Evolutionary conservation across 2,113 vertebrate species (phyloP).

Genomic region (Cyrtonyx montezumae): DNA sequence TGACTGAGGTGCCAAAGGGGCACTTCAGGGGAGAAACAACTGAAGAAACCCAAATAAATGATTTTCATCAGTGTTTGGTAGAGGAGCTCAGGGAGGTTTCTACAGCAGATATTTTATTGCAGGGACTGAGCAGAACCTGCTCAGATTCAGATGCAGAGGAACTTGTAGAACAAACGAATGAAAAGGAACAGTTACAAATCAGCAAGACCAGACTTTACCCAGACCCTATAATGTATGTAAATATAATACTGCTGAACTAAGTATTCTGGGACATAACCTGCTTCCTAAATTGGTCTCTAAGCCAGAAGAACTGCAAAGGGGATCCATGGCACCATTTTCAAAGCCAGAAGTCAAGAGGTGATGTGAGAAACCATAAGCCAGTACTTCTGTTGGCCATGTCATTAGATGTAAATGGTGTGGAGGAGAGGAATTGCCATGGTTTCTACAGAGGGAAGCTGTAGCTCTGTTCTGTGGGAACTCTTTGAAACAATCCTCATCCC

Average conservation of each 20-base stretch:
- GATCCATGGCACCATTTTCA: neutral
- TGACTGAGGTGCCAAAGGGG: neutral
- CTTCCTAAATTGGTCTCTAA: neutral
- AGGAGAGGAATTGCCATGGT: rapidly evolving
- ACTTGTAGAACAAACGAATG: neutral
- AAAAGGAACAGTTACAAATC: neutral
- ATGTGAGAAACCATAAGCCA: neutral
- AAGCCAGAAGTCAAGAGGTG: neutral
- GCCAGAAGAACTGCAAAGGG: neutral
- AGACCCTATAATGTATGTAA: neutral
- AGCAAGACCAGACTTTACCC: neutral
- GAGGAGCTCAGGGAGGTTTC: neutral
- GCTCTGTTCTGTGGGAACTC: neutral
- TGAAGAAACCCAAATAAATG: neutral
- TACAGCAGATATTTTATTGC: neutral
- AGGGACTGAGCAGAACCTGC: neutral
- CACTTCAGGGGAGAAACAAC: neutral
- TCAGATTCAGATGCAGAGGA: neutral
- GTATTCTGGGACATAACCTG: neutral
- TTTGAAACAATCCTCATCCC: neutral
- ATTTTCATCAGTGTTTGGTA: neutral
- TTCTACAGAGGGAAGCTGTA: neutral
- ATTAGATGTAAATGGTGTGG: neutral
- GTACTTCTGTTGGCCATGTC: neutral
- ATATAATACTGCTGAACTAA: neutral